Percentiles rank a stretch among this genome's conserved stretches.
These are phyloP conservation scores for Himalopsyche phryganea DNA, from an alignment of 1,140 invertebrate genomes.

Conservation along the genomic window DNA sequence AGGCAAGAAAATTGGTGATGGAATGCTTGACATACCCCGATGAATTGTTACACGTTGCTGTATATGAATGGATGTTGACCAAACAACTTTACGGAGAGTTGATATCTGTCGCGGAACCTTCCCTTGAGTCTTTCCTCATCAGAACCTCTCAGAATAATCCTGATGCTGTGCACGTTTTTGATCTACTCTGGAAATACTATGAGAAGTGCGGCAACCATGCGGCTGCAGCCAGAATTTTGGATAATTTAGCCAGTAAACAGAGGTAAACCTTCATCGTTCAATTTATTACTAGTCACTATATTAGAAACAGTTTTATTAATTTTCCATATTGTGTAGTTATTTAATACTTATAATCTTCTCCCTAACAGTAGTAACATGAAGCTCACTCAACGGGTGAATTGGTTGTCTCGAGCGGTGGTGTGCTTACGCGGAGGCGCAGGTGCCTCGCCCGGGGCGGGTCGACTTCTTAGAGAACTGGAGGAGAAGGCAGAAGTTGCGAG, in stretches of 20 bases:
- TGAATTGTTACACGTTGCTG: constrained; percentile 82
- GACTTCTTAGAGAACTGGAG: constrained; percentile 88
- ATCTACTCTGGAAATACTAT: constrained; percentile 95
- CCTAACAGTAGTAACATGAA: no score
- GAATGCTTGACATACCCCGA: constrained; percentile 61
- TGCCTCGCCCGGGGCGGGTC: constrained; percentile 72
- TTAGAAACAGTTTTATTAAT: no score
- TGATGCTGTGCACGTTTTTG: constrained; percentile 65
- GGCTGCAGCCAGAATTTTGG: constrained; percentile 88
- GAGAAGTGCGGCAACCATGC: constrained; percentile 89
- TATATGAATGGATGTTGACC: constrained; percentile 92
- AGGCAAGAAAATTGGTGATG: constrained; percentile 49
- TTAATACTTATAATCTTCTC: no score
- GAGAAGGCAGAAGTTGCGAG: constrained; percentile 89
- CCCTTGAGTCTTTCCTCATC: constrained; percentile 76
- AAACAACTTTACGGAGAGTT: constrained; percentile 71
- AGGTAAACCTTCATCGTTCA: constrained; percentile 63
- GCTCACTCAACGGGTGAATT: constrained; percentile 76
- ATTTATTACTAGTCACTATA: no score
- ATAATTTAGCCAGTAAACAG: constrained; percentile 79
- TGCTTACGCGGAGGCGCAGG: constrained; percentile 86
- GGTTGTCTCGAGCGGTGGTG: constrained; percentile 91
- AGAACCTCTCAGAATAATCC: constrained; percentile 53
- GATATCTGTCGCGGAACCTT: constrained; percentile 72
- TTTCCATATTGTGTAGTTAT: no score